phyloP scores from a whole-genome alignment of 1,140 invertebrate genomes.

The Pseudomyrmex pallidus region DNA sequence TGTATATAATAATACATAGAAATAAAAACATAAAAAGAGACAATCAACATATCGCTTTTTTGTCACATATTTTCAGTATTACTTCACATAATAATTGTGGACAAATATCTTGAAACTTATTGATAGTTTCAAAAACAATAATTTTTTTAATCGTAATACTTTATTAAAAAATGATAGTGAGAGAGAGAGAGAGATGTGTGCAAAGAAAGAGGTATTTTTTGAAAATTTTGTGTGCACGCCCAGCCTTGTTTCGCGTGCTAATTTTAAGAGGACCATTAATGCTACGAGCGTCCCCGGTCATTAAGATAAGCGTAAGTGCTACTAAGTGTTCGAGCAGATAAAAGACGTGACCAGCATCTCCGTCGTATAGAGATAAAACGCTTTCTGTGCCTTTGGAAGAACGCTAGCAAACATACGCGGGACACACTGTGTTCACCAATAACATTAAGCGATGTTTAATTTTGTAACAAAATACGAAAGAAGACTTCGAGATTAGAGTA shows the following conservation, averaged over 20 bases:
- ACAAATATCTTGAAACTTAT: constrained; percentile 38
- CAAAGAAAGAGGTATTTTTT: constrained; percentile 37
- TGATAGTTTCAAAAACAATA: constrained; percentile 29
- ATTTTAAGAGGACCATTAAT: constrained; percentile 85
- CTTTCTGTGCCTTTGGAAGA: neutral
- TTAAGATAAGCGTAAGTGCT: constrained; percentile 86
- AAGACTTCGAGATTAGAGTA: neutral
- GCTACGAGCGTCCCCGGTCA: constrained; percentile 83
- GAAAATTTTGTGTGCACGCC: constrained; percentile 72
- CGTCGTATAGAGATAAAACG: constrained; percentile 69
- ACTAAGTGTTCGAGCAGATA: constrained; percentile 85
- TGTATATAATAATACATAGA: neutral
- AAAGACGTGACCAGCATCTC: constrained; percentile 77
- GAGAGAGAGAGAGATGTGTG: neutral
- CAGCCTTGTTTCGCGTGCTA: constrained; percentile 74
- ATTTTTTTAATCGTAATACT: neutral
- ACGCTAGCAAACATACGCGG: neutral
- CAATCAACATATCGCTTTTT: constrained; percentile 1
- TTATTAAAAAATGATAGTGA: neutral
- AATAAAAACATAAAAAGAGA: neutral
- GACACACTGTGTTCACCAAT: neutral
- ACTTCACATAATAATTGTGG: constrained; percentile 34
- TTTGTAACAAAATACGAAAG: neutral
- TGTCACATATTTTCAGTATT: neutral
- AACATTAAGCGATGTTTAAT: constrained; percentile 53